Evolutionary conservation across 2,888 invertebrate species (phyloP), one percentile per base, ranked within the genome.

Genomic region (Ectemnius lituratus): DNA sequence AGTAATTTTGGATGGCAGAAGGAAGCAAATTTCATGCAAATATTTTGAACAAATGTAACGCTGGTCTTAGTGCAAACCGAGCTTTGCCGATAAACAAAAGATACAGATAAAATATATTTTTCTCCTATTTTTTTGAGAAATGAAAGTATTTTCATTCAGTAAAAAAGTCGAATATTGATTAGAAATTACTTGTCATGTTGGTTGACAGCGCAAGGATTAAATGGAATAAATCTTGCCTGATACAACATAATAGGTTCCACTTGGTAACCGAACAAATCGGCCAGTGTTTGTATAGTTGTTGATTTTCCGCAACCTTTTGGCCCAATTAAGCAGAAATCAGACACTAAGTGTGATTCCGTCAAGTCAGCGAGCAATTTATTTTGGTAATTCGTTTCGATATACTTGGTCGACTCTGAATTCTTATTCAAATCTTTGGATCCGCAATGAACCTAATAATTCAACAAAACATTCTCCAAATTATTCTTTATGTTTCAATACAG

Each of bases 251-350:
- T 96, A 18, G 97, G 96, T 91, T 98, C 98, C 73, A 96, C 92
- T 47, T 95, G 94, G 87, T 97, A 97, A 28, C 95, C 95, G 11
- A 97, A 91, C 80, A 95, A 88, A 71, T 94, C 93, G 0, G 98
- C 95, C 73, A 99, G 92, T 90, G 96, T 95, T 63, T 94, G 92
- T 0, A 97, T 94, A 1, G 98, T 92, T 1, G 95, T 94, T 73
- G 96, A 96, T 91, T 99, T 99, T 0, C 99, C 99, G 87, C 98
- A 97, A 52, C 99, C 99, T 91, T 95, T 95, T 73, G 96, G 95
- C 62, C 98, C 97, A 83, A 99, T 93, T 45, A 99, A 91, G 90
- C 98, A 98, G 84, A 98, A 94, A 91, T 99, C 98, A 1, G 95
- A 94, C 2, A 94, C 94, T 73, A 94, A 92, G 88, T 96, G 96